Base-by-base conservation (phyloP, 2,797 vertebrate species). In the Melanogrammus aeglefinus region DNA sequence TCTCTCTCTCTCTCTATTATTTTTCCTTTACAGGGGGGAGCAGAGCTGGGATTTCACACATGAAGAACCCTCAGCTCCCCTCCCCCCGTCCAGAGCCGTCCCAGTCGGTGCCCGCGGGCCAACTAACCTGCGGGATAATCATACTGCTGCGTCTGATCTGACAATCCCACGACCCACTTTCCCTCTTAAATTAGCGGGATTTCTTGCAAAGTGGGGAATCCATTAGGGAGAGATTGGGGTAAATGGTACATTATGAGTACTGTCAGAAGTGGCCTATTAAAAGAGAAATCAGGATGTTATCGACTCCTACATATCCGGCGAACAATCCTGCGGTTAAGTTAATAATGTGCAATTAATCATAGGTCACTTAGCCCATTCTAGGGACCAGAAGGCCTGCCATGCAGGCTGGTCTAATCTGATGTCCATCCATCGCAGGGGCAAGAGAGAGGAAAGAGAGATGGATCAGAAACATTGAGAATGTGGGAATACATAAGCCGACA, bases 311-410 rank as follows among this genome's bases (percentile, higher is more conserved):
- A 84, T 92, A 92, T 93, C 91, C 84, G 75, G 86, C 91, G 90
- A 92, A 91, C 87, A 91, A 92, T 93, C 88, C 27, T 4, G 84
- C 86, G 81, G 85, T 90, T 90, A 87, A 89, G 86, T 90, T 93
- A 94, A 93, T 94, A 94, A 94, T 84, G 83, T 81, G 85, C 90
- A 89, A 94, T 94, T 92, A 93, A 93, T 94, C 93, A 92, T 87
- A 85, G 90, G 91, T 93, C 92, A 90, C 89, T 93, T 92, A 92
- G 87, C 72, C 66, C 86, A 80, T 77, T 81, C 88, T 78, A 84
- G 73, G 82, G 82, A 80, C 82, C 77, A n/a, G 84, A 84, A 84
- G 87, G 83, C 85, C 79, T 79, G 78, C 76, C 36, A 83, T 80
- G 86, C 80, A 85, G 78, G 79, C 76, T 44, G 78, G 74, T 75